These are phyloP conservation scores for Spilogale gracilis DNA, from an alignment of 2,113 vertebrate species.

Conservation along the genomic window DNA sequence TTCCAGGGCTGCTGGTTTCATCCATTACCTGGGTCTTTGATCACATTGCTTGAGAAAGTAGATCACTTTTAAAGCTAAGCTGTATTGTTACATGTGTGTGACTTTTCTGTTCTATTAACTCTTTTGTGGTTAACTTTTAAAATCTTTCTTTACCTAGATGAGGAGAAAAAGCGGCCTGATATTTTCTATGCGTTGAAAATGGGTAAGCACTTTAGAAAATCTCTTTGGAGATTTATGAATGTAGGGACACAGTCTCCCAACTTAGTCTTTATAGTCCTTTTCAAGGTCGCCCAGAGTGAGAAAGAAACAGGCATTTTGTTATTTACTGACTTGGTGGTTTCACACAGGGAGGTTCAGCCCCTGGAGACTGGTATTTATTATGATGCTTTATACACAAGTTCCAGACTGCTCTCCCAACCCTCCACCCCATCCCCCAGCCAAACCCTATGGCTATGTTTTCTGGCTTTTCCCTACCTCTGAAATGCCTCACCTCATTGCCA, in stretches of 20 bases:
- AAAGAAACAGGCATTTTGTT: background rate
- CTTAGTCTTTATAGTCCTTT: background rate
- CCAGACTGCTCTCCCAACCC: background rate
- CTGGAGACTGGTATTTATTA: background rate
- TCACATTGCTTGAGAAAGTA: background rate
- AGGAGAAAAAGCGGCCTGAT: conserved; percentile 95
- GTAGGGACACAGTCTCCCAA: background rate
- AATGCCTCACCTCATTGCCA: background rate
- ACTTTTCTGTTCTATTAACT: background rate
- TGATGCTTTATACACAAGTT: background rate
- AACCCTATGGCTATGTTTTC: background rate
- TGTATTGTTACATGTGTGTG: background rate
- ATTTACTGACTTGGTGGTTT: background rate
- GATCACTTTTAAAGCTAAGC: background rate
- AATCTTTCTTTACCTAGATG: conserved; percentile 89
- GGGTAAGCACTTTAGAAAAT: conserved; percentile 87
- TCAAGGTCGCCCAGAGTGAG: background rate
- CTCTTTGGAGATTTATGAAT: background rate
- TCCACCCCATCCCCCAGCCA: background rate
- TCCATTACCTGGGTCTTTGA: background rate
- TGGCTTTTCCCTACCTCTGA: background rate
- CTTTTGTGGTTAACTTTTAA: conserved; percentile 59
- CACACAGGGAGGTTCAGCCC: background rate
- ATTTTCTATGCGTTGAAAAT: conserved; percentile 96
- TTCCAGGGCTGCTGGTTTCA: background rate